Evolutionary conservation across 2,113 vertebrate species (phyloP).

Genomic region (Engraulis encrasicolus): DNA sequence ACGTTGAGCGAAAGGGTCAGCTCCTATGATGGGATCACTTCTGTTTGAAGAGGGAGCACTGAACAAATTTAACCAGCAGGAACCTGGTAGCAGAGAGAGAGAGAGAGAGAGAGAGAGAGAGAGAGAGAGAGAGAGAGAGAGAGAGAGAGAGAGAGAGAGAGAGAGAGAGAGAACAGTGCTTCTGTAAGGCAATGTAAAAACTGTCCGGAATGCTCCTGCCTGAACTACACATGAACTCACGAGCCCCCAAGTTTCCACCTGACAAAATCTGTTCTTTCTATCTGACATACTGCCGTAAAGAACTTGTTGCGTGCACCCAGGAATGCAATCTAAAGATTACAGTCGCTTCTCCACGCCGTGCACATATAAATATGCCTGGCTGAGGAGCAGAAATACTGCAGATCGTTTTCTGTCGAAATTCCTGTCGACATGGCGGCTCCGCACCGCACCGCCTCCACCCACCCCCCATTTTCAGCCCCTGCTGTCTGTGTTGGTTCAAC

Average conservation of each 20-base stretch:
- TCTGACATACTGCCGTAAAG: conserved; percentile 62
- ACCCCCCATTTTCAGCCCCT: background rate
- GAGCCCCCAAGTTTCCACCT: conserved; percentile 72
- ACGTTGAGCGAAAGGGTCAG: background rate
- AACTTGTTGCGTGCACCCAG: conserved; percentile 52
- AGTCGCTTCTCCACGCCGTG: conserved; percentile 45
- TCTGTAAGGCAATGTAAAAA: conserved; percentile 64
- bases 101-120: background rate
- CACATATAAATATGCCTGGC: conserved; percentile 56
- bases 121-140: background rate
- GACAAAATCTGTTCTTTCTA: conserved; percentile 67
- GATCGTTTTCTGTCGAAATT: conserved; percentile 32
- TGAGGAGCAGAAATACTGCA: conserved; percentile 43
- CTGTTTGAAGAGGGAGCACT: background rate
- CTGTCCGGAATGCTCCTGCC: conserved; percentile 61
- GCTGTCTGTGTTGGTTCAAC: background rate
- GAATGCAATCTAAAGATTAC: conserved; percentile 61
- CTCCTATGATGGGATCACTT: background rate
- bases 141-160: background rate
- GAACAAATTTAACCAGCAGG: background rate
- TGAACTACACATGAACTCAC: conserved; percentile 78
- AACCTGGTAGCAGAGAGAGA: background rate
- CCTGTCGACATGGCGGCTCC: background rate
- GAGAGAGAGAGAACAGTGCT: conserved; percentile 1
- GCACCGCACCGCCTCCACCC: too few species aligned